A percentile compares a stretch with the other conserved stretches of the same genome.
Evolutionary conservation across 2,797 vertebrate genomes (phyloP).

Genomic region (Halcyon chelicuti): DNA sequence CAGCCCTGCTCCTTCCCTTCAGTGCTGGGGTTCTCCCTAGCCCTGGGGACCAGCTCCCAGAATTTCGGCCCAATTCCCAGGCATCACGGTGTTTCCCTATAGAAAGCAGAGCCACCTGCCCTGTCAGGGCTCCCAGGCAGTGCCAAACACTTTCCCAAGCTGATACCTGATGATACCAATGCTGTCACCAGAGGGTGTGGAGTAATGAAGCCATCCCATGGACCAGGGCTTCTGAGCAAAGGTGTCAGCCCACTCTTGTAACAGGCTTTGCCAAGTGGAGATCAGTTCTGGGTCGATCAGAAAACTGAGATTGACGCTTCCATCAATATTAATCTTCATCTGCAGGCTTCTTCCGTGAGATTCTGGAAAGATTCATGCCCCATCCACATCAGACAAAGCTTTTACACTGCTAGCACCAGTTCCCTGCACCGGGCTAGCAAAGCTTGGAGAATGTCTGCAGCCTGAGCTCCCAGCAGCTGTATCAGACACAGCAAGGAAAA

Average conservation of each 20-base stretch:
- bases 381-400: background rate
- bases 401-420: background rate
- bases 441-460: fast-evolving
- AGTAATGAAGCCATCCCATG: background rate
- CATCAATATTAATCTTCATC: background rate
- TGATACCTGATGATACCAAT: background rate
- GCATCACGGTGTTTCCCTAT: fast-evolving
- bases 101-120: background rate
- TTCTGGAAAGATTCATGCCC: background rate
- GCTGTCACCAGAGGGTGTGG: background rate
- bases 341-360: background rate
- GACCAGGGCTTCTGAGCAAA: background rate
- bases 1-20: background rate
- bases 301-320: background rate
- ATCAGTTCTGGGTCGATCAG: background rate
- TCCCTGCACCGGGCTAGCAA: background rate
- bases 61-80: background rate
- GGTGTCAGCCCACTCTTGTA: background rate
- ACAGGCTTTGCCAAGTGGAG: background rate
- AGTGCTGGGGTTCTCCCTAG: background rate
- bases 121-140: background rate
- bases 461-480: background rate
- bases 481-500: background rate
- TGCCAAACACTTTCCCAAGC: background rate
- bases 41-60: background rate